Percentiles rank a stretch among this genome's conserved stretches.
These are phyloP conservation scores for Abrostola tripartita DNA, from an alignment of 2,888 invertebrate species.

Conservation along the genomic window DNA sequence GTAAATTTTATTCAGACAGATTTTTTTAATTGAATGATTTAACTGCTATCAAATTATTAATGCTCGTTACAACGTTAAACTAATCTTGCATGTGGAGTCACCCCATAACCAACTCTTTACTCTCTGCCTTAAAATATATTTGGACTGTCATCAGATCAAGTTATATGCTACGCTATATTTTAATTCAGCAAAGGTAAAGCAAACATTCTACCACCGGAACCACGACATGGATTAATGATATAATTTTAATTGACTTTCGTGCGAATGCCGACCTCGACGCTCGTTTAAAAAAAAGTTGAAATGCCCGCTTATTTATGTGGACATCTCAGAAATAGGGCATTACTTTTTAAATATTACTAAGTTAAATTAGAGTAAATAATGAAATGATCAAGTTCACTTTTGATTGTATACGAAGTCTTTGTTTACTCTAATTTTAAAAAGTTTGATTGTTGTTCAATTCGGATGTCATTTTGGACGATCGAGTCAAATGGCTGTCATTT, in stretches of 20 bases:
- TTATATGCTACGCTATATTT: constrained; percentile 53
- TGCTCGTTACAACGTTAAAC: neutral
- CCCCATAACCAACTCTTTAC: constrained; percentile 29
- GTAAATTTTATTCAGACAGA: neutral
- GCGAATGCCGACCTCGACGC: constrained; percentile 28
- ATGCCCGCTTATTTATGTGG: neutral
- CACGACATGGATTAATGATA: constrained; percentile 63
- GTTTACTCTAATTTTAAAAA: too few species aligned
- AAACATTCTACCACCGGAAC: constrained; percentile 49
- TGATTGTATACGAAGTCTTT: too few species aligned
- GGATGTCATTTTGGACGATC: too few species aligned
- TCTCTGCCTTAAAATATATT: constrained; percentile 42
- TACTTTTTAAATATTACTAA: neutral
- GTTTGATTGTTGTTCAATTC: too few species aligned
- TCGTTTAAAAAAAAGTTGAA: neutral
- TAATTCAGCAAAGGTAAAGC: constrained; percentile 52
- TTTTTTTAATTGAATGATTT: neutral
- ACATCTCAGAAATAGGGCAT: neutral
- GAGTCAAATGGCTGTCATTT: too few species aligned
- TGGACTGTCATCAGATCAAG: constrained; percentile 50
- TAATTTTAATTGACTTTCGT: constrained; percentile 61
- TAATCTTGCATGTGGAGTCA: neutral
- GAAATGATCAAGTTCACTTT: too few species aligned
- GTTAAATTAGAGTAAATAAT: neutral
- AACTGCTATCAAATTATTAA: neutral